A percentile compares a stretch with the other conserved stretches of the same genome.
Conservation (phyloP, 2,797 vertebrate species). For the Chrysocyon brachyurus region DNA sequence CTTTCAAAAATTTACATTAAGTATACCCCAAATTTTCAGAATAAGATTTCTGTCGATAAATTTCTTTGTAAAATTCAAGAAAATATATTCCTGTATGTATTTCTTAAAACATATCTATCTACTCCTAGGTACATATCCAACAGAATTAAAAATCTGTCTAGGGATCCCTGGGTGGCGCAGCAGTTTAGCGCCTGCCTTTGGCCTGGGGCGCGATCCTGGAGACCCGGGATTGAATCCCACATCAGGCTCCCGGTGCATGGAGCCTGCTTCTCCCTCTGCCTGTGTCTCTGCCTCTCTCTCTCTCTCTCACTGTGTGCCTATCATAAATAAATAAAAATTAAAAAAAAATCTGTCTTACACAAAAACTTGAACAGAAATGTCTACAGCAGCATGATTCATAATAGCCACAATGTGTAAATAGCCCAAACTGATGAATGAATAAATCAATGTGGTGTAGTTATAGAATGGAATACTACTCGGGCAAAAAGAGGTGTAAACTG, state of each 20-base stretch:
- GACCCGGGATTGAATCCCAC: too few species aligned
- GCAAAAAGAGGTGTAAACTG: not conserved
- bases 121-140: not conserved
- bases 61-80: slow-evolving; percentile 29
- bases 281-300: too few species aligned
- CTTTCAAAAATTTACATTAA: slow-evolving; percentile 45
- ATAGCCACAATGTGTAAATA: not conserved
- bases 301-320: too few species aligned
- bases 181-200: too few species aligned
- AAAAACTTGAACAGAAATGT: not conserved
- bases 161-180: too few species aligned
- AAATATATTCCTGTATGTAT: not conserved
- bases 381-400: not conserved
- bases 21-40: slow-evolving; percentile 25
- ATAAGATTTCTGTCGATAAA: slow-evolving; percentile 12
- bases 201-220: too few species aligned
- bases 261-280: too few species aligned
- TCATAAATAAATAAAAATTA: too few species aligned
- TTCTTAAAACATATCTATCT: not conserved
- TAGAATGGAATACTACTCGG: not conserved
- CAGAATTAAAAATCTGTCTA: not conserved
- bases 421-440: not conserved
- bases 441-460: not conserved
- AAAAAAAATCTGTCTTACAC: not conserved
- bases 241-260: too few species aligned